A percentile compares a stretch with the other conserved stretches of the same genome.
Evolutionary conservation across 2,888 invertebrate genomes (phyloP).

Genomic region (Orthonychiurus folsomi): DNA sequence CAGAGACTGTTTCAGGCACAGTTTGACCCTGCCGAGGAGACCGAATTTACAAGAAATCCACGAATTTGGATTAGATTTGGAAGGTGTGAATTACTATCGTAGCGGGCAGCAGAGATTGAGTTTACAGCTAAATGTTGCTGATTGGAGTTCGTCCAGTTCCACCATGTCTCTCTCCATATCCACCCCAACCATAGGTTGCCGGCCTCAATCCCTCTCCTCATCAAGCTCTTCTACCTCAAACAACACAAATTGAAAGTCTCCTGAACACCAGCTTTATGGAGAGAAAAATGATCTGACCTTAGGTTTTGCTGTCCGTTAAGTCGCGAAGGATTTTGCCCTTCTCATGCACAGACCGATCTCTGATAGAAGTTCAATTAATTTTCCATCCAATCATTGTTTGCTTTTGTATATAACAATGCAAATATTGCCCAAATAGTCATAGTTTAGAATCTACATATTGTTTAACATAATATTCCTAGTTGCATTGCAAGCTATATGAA

Average conservation of each 20-base stretch:
- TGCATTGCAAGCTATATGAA: too few relatives aligned
- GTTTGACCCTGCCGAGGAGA: constrained; percentile 34
- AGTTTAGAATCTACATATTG: too few relatives aligned
- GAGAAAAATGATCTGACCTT: too few relatives aligned
- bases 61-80: constrained; percentile 14
- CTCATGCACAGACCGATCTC: too few relatives aligned
- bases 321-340: too few relatives aligned
- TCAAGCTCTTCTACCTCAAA: constrained; percentile 8
- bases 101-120: constrained; percentile 29
- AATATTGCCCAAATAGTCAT: too few relatives aligned
- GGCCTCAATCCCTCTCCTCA: neutral
- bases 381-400: too few relatives aligned
- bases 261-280: too few relatives aligned
- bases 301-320: too few relatives aligned
- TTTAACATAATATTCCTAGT: too few relatives aligned
- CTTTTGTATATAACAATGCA: too few relatives aligned
- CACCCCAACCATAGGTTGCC: constrained; percentile 9
- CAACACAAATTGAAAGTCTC: neutral
- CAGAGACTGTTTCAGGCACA: constrained; percentile 27
- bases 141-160: constrained; percentile 37
- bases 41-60: constrained; percentile 14
- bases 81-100: constrained; percentile 11
- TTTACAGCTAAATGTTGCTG: constrained; percentile 35
- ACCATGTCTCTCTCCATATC: constrained; percentile 35
- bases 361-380: too few relatives aligned